These are phyloP conservation scores for Cerastis leucographa DNA, from an alignment of 2,888 invertebrate genomes.

Conservation along the genomic window DNA sequence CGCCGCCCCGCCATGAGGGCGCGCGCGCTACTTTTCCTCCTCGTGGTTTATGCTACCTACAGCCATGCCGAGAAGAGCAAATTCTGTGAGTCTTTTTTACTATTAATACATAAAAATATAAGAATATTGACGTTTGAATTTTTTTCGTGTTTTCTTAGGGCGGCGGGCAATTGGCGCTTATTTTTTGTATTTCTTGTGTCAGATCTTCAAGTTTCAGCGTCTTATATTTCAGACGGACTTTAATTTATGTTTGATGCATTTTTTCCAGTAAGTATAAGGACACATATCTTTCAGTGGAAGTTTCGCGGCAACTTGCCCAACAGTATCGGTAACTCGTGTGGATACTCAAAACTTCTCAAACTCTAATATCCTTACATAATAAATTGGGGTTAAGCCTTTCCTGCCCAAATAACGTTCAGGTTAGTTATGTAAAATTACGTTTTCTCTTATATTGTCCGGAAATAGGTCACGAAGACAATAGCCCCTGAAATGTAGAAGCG, in stretches of 20 bases:
- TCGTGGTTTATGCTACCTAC: conserved; percentile 79
- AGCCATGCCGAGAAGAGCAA: conserved; percentile 89
- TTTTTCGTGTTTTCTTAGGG: conserved; percentile 12
- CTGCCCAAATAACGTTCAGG: conserved; percentile 52
- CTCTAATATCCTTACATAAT: conserved; percentile 47
- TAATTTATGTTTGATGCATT: not conserved
- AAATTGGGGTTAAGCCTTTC: conserved; percentile 54
- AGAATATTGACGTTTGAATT: not conserved
- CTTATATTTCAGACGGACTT: conserved; percentile 7
- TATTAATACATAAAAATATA: conserved; percentile 2
- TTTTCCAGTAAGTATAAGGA: conserved; percentile 20
- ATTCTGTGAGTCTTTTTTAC: conserved; percentile 85
- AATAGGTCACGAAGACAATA: conserved; percentile 87
- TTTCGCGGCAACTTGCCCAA: conserved; percentile 56
- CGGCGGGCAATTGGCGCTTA: conserved; percentile 25
- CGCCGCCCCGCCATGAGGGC: conserved; percentile 88
- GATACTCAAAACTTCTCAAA: conserved; percentile 32
- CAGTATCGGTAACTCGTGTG: conserved; percentile 13
- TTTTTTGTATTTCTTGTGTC: conserved; percentile 50
- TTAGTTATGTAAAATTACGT: conserved; percentile 68
- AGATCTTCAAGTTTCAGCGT: conserved; percentile 31
- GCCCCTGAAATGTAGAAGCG: conserved; percentile 72
- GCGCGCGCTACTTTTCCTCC: conserved; percentile 82
- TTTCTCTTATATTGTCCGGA: conserved; percentile 74
- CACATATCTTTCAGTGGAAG: conserved; percentile 5